Percentiles rank a stretch among this genome's conserved stretches.
These are phyloP conservation scores for Drosophila teissieri DNA, from an alignment of 1,140 invertebrate genomes.

Conservation along the genomic window DNA sequence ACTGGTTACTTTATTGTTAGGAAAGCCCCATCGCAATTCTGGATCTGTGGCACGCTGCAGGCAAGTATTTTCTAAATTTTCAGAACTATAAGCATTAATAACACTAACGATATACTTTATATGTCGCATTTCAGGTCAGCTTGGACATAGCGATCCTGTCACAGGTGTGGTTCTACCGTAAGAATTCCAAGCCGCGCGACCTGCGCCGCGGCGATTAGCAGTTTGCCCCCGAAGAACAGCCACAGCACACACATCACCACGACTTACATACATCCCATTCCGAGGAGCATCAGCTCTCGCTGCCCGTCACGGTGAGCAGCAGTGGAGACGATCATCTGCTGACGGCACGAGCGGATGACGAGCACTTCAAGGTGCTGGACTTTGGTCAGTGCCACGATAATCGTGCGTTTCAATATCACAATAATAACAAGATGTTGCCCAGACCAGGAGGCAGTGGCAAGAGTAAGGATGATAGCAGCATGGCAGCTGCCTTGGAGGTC, in stretches of 20 bases:
- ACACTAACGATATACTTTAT: background rate
- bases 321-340: conserved; percentile 79
- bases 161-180: conserved; percentile 88
- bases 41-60: conserved; percentile 97
- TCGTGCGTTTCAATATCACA: conserved; percentile 80
- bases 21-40: conserved; percentile 96
- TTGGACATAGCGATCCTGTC: conserved; percentile 86
- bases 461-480: conserved; percentile 50
- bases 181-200: conserved; percentile 87
- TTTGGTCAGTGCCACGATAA: conserved; percentile 80
- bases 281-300: conserved; percentile 74
- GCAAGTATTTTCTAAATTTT: conserved; percentile 85
- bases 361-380: conserved; percentile 67
- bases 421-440: conserved; percentile 70
- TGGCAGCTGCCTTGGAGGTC: conserved; percentile 54
- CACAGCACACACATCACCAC: conserved; percentile 52
- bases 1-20: conserved; percentile 97
- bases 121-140: conserved; percentile 62
- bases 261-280: conserved; percentile 67
- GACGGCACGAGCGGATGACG: conserved; percentile 74
- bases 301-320: conserved; percentile 71
- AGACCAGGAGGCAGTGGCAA: conserved; percentile 69
- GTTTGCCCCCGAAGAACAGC: conserved; percentile 85
- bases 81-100: background rate
- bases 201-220: conserved; percentile 88